These are phyloP conservation scores for Aulostomus chinensis DNA, from an alignment of 2,797 vertebrate species.

Conservation along the genomic window DNA sequence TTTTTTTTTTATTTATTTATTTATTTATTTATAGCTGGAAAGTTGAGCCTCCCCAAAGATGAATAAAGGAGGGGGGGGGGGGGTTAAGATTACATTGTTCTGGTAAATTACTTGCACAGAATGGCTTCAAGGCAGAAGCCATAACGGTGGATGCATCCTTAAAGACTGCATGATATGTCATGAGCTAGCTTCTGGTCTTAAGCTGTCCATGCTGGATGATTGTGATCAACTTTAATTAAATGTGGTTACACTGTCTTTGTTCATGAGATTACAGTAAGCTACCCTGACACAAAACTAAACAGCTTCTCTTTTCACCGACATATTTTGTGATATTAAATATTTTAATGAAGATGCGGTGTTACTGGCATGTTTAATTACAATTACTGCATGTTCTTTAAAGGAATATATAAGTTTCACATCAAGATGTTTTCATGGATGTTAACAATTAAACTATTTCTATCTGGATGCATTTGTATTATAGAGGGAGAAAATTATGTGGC, in stretches of 20 bases:
- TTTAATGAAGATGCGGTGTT: no score
- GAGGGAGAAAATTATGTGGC: conserved; percentile 71
- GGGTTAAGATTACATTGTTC: conserved; percentile 77
- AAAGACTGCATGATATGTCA: conserved; percentile 30
- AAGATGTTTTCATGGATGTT: conserved; percentile 11
- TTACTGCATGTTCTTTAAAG: no score
- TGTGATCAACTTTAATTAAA: conserved; percentile 66
- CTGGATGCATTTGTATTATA: conserved; percentile 47
- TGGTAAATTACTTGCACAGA: conserved; percentile 72
- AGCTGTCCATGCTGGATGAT: conserved; percentile 50
- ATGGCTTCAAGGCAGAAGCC: conserved; percentile 61
- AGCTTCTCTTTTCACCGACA: no score
- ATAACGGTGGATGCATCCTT: conserved; percentile 52
- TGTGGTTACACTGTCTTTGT: conserved; percentile 54
- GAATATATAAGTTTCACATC: no score
- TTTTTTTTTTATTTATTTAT: conserved; percentile 23
- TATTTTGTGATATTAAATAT: no score
- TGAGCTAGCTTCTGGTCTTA: conserved; percentile 37
- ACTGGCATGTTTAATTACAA: no score
- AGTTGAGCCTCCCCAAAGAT: conserved; percentile 62
- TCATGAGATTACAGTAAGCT: conserved; percentile 17
- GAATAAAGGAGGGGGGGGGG: conserved; percentile 67
- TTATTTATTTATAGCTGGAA: conserved; percentile 56
- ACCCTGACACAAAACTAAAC: conserved; percentile 2
- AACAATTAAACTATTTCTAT: conserved; percentile 28